A percentile compares a stretch with the other conserved stretches of the same genome.
Evolutionary conservation across 1,140 invertebrate species (phyloP).

Genomic region (Pseudomyrmex flavicornis): DNA sequence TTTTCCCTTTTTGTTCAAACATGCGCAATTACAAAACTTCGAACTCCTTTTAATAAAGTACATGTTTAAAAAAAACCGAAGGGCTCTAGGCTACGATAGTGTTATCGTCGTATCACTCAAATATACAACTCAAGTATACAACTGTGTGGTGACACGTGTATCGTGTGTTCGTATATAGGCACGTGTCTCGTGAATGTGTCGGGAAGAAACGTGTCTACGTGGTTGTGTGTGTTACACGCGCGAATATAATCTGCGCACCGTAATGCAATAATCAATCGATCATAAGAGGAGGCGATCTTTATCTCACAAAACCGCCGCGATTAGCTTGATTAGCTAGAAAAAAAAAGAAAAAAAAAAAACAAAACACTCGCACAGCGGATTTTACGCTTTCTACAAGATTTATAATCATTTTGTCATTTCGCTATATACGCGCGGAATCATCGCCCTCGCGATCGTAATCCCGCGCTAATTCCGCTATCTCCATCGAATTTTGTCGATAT

Average conservation of each 20-base stretch:
- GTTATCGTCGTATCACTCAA: slow-evolving; percentile 59
- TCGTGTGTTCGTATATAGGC: slow-evolving; percentile 11
- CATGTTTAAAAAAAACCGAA: slow-evolving; percentile 65
- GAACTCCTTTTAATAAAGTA: slow-evolving; percentile 65
- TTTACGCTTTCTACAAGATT: slow-evolving; percentile 28
- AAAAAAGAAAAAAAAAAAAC: background rate
- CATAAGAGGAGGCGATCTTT: slow-evolving; percentile 5
- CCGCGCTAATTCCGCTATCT: slow-evolving; percentile 47
- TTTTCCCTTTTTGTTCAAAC: slow-evolving; percentile 25
- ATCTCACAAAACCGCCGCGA: slow-evolving; percentile 17
- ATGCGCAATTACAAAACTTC: slow-evolving; percentile 37
- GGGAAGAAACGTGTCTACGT: slow-evolving; percentile 56
- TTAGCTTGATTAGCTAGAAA: background rate
- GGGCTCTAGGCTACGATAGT: slow-evolving; percentile 66
- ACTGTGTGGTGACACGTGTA: slow-evolving; percentile 10
- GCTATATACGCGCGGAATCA: slow-evolving; percentile 26
- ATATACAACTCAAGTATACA: slow-evolving; percentile 23
- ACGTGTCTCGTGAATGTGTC: slow-evolving; percentile 34
- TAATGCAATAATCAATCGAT: slow-evolving; percentile 25
- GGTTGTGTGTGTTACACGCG: slow-evolving; percentile 6
- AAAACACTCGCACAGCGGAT: slow-evolving; percentile 4
- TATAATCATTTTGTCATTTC: slow-evolving; percentile 39
- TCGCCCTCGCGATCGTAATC: slow-evolving; percentile 1
- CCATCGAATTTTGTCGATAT: slow-evolving; percentile 38
- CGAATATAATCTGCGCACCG: slow-evolving; percentile 27